Evolutionary conservation across 23 tunicate genomes (phyloP).

Genomic region (Halocynthia roretzi): DNA sequence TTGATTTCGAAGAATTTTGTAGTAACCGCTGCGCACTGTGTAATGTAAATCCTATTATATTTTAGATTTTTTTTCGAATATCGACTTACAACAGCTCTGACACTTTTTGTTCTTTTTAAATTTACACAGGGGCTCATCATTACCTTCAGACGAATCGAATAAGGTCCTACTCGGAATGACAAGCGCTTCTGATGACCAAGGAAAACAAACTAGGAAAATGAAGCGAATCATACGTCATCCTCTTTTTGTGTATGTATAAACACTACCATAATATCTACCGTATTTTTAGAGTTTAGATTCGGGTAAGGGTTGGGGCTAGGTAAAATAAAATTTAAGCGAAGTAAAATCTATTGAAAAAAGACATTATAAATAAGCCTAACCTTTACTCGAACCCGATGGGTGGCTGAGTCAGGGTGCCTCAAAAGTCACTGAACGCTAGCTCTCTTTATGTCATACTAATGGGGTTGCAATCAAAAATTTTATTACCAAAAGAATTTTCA

Average conservation of each 20-base stretch:
- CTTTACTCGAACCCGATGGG: too few relatives aligned
- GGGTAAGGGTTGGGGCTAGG: not conserved
- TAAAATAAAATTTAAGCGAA: not conserved
- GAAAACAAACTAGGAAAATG: slow-evolving; percentile 2
- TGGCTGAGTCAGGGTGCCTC: too few relatives aligned
- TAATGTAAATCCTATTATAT: slow-evolving; percentile 38
- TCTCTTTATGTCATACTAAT: not conserved
- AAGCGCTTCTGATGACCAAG: not conserved
- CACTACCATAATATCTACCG: not conserved
- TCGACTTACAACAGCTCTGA: too few relatives aligned
- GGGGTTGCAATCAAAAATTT: not conserved
- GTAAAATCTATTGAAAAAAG: not conserved
- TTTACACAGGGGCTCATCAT: not conserved
- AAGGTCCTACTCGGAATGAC: slow-evolving; percentile 32
- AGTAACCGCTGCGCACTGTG: slow-evolving; percentile 88
- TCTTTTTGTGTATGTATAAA: slow-evolving; percentile 25
- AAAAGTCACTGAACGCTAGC: not conserved
- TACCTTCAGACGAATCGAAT: not conserved
- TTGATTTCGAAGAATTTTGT: slow-evolving; percentile 40
- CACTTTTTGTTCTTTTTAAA: too few relatives aligned
- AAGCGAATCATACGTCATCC: slow-evolving; percentile 17
- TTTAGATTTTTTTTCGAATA: not conserved
- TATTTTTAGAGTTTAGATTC: not conserved
- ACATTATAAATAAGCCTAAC: too few relatives aligned
- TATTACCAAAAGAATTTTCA: too few relatives aligned